phyloP scores from a whole-genome alignment of 2,113 vertebrate genomes.

The Poecilia latipinna region DNA sequence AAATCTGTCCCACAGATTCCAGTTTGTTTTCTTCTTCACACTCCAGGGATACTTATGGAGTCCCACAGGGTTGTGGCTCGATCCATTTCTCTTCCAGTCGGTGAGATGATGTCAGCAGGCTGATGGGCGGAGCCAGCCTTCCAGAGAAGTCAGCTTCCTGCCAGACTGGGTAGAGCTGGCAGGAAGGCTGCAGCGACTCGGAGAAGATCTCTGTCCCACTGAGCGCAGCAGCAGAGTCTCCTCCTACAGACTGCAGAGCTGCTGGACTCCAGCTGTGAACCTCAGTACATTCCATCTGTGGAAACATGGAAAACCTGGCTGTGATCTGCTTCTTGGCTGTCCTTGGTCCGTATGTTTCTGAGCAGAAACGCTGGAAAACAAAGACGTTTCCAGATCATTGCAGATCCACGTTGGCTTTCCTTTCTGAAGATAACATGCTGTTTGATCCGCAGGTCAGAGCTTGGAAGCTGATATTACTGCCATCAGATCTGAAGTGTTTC shows the following conservation, averaged over 20 bases:
- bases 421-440: slow-evolving; percentile 1
- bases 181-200: too few relatives aligned
- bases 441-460: slow-evolving; percentile 9
- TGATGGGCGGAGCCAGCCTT: too few relatives aligned
- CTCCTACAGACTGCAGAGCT: slow-evolving; percentile 4
- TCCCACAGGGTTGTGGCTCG: too few relatives aligned
- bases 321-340: neutral
- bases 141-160: too few relatives aligned
- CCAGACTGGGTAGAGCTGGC: too few relatives aligned
- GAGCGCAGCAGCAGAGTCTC: too few relatives aligned
- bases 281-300: neutral
- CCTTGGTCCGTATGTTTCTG: slow-evolving; percentile 17
- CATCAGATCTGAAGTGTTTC: slow-evolving; percentile 19
- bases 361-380: slow-evolving; percentile 3
- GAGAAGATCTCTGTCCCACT: too few relatives aligned
- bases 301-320: slow-evolving; percentile 6
- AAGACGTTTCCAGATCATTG: neutral
- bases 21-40: too few relatives aligned
- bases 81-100: too few relatives aligned
- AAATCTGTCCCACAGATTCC: too few relatives aligned
- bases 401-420: neutral
- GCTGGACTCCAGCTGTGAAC: neutral
- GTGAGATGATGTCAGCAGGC: too few relatives aligned
- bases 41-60: too few relatives aligned
- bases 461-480: slow-evolving; percentile 22